Evolutionary conservation across 1,140 invertebrate genomes (phyloP).

Genomic region (Potamilus streckersoni): DNA sequence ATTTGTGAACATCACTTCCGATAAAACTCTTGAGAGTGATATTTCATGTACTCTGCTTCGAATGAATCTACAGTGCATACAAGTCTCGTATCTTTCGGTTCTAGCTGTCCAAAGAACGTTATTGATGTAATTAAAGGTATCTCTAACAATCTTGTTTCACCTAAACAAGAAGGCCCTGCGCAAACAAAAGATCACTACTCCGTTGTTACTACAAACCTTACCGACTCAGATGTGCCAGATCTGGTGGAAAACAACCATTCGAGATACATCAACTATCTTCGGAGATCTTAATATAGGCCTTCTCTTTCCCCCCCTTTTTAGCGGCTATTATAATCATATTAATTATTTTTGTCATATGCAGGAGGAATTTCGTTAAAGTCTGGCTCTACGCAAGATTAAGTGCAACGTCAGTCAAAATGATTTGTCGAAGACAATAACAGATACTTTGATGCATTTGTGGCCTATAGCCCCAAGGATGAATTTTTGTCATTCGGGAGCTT

Average conservation of each 20-base stretch:
- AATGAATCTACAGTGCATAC: slow-evolving; percentile 1
- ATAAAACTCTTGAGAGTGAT: not conserved
- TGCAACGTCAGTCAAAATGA: slow-evolving; percentile 8
- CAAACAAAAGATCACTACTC: not conserved
- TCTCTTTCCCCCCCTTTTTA: slow-evolving; percentile 20
- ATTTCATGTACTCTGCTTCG: slow-evolving; percentile 5
- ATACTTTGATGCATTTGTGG: slow-evolving; percentile 23
- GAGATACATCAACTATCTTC: not conserved
- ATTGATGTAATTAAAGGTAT: not conserved
- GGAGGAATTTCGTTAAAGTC: slow-evolving; percentile 19
- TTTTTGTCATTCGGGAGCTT: slow-evolving; percentile 17
- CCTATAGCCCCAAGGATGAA: slow-evolving; percentile 24
- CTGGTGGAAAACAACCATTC: not conserved
- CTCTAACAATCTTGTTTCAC: not conserved
- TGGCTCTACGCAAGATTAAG: slow-evolving; percentile 26
- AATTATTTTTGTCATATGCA: slow-evolving; percentile 8
- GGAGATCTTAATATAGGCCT: slow-evolving; percentile 3
- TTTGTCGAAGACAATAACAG: slow-evolving; percentile 24
- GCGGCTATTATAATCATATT: slow-evolving; percentile 12
- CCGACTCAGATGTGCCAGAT: not conserved
- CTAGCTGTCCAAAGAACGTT: not conserved
- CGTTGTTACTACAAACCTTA: not conserved
- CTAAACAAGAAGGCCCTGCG: not conserved
- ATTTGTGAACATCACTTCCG: slow-evolving; percentile 10
- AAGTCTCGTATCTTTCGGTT: not conserved